phyloP scores from a whole-genome alignment of 2,888 invertebrate species.

The Hydroisotoma schaefferi region DNA sequence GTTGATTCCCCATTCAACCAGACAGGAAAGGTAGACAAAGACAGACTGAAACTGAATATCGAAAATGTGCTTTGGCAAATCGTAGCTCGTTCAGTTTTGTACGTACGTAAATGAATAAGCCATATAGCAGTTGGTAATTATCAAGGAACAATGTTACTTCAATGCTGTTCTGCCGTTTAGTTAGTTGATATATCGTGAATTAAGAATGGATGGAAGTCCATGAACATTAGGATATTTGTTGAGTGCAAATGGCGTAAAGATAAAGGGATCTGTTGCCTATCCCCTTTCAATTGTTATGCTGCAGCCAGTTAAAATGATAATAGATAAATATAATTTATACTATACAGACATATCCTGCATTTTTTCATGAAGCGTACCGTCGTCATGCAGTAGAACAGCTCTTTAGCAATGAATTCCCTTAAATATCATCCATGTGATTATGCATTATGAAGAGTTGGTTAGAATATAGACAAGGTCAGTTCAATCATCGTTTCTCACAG shows the following conservation, averaged over 20 bases:
- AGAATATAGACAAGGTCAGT: conserved; percentile 43
- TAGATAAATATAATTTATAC: not conserved
- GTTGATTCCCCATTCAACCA: too few relatives aligned
- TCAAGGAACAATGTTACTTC: conserved; percentile 41
- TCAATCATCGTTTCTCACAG: conserved; percentile 30
- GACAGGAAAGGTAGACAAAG: conserved; percentile 4
- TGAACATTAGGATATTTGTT: conserved; percentile 13
- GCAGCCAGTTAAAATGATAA: not conserved
- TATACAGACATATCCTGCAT: not conserved
- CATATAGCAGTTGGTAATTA: conserved; percentile 30
- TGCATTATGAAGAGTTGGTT: conserved; percentile 7
- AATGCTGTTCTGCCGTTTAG: conserved; percentile 26
- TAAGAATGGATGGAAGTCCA: conserved; percentile 17
- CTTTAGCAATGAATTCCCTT: not conserved
- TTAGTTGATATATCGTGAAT: too few relatives aligned
- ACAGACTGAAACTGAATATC: conserved; percentile 15
- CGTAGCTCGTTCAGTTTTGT: not conserved
- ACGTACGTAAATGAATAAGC: conserved; percentile 7
- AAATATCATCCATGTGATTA: conserved; percentile 14
- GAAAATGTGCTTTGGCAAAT: conserved; percentile 3
- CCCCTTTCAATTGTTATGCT: not conserved
- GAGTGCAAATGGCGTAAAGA: conserved; percentile 14
- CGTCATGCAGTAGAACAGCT: too few relatives aligned
- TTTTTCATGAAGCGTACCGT: not conserved
- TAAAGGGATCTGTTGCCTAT: conserved; percentile 12